These are phyloP conservation scores for Sapayoa aenigma DNA, from an alignment of 2,113 vertebrate species.

Conservation along the genomic window DNA sequence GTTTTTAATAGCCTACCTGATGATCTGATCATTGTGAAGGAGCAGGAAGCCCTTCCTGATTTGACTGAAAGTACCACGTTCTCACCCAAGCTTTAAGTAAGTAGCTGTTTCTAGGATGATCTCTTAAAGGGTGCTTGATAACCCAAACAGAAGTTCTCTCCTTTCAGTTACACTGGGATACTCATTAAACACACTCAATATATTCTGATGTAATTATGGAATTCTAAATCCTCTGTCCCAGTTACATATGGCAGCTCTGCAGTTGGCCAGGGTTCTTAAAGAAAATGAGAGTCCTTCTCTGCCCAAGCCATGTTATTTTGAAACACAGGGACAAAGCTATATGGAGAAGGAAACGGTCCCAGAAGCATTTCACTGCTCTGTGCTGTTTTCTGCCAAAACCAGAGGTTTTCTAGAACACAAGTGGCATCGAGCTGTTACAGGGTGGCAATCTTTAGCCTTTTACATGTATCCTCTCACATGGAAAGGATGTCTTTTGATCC, in stretches of 20 bases:
- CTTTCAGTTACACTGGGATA: neutral
- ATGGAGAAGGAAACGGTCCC: neutral
- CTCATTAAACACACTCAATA: neutral
- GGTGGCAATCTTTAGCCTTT: neutral
- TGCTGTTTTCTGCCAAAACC: neutral
- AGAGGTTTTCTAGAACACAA: neutral
- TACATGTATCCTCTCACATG: neutral
- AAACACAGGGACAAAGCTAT: neutral
- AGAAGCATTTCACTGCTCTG: neutral
- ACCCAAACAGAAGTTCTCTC: neutral
- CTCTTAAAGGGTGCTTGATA: neutral
- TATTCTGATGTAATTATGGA: neutral
- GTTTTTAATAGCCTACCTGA: neutral
- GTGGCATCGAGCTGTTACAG: neutral
- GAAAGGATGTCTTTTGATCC: neutral
- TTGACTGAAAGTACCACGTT: neutral
- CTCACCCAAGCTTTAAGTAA: neutral
- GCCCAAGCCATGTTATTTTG: neutral
- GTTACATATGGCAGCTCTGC: conserved; percentile 1
- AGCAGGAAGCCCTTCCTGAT: neutral
- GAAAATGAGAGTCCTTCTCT: neutral
- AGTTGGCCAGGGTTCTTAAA: neutral
- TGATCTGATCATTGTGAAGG: neutral
- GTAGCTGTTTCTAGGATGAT: neutral
- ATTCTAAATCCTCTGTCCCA: neutral